A percentile compares a stretch with the other conserved stretches of the same genome.
phyloP scores from a whole-genome alignment of 2,797 vertebrate genomes.

The Hybognathus amarus region DNA sequence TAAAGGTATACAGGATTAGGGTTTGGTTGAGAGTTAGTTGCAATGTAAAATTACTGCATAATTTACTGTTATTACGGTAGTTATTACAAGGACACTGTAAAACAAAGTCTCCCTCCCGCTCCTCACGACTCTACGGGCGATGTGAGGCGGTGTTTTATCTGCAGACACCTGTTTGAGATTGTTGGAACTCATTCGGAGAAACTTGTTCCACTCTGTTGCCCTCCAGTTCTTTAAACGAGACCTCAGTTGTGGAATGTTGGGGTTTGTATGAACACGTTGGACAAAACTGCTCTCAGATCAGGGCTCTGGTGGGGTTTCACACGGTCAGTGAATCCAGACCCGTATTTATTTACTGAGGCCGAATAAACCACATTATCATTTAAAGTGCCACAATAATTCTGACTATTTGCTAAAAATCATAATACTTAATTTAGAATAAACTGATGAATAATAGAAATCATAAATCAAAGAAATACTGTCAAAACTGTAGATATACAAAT shows the following conservation, averaged over 20 bases:
- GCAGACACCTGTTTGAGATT: constrained; percentile 18
- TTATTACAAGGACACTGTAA: too few species aligned
- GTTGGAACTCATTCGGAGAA: constrained; percentile 1
- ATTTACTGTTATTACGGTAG: too few species aligned
- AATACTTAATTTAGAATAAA: background rate
- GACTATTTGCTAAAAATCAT: background rate
- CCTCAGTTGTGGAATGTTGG: background rate
- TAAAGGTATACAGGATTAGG: too few species aligned
- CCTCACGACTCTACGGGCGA: background rate
- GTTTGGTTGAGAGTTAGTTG: too few species aligned
- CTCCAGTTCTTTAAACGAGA: constrained; percentile 7
- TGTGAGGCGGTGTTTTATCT: too few species aligned
- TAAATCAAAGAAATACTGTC: too few species aligned
- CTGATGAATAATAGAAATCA: background rate
- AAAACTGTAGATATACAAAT: background rate
- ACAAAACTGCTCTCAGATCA: constrained; percentile 15
- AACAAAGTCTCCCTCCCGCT: too few species aligned
- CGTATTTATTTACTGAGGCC: background rate
- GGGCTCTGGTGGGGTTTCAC: background rate
- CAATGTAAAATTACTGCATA: too few species aligned
- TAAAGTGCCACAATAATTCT: background rate
- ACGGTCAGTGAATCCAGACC: background rate
- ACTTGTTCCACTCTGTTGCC: too few species aligned
- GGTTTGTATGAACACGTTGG: background rate
- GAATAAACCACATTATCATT: background rate